Percentiles rank a stretch among this genome's conserved stretches.
Evolutionary conservation across 2,113 vertebrate species (phyloP).

Genomic region (Rhinoderma darwinii): DNA sequence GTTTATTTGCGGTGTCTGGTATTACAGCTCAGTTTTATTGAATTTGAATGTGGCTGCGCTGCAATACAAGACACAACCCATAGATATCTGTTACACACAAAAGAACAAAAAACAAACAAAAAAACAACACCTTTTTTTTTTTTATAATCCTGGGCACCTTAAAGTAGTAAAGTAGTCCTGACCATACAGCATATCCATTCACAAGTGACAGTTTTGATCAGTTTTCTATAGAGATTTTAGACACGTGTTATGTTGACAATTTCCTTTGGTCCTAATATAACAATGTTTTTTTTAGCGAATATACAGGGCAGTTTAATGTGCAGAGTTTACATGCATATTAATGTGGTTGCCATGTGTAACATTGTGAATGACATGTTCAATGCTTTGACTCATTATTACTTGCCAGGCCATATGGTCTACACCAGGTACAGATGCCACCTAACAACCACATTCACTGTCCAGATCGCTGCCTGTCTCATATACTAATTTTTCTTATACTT

Average conservation of each 20-base stretch:
- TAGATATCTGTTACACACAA: too few relatives aligned
- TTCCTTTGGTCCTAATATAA: neutral
- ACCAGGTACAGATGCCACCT: neutral
- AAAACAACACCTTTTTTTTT: too few relatives aligned
- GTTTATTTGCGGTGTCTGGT: neutral
- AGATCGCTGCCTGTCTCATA: neutral
- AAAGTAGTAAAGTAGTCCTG: neutral
- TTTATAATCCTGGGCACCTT: neutral
- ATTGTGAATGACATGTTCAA: neutral
- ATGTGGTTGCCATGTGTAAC: neutral
- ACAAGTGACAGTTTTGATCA: neutral
- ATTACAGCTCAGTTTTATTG: neutral
- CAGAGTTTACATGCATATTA: neutral
- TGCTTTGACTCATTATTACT: neutral
- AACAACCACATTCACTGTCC: neutral
- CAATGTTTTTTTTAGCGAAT: too few relatives aligned
- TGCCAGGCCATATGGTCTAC: neutral
- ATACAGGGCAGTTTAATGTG: neutral
- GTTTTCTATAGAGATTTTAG: neutral
- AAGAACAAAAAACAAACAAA: too few relatives aligned
- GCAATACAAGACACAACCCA: neutral
- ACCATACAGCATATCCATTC: neutral
- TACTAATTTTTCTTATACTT: neutral
- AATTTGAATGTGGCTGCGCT: too few relatives aligned
- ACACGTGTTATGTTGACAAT: neutral